These are phyloP conservation scores for Thalassarche chlororhynchos DNA, from an alignment of 2,113 vertebrate species.

Conservation along the genomic window DNA sequence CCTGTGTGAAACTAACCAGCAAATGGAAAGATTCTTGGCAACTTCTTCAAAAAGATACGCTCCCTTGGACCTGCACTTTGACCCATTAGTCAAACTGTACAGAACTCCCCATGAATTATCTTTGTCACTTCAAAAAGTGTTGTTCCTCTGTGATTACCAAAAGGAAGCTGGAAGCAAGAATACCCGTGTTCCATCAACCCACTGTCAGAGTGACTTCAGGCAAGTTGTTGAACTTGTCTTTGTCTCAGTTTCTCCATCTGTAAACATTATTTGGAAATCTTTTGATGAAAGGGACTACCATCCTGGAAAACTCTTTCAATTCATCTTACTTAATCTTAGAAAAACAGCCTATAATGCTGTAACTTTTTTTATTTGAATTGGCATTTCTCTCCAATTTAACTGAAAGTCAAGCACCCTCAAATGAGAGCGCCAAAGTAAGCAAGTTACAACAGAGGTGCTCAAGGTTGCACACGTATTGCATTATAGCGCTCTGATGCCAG, in stretches of 20 bases:
- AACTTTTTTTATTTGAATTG: slow-evolving; percentile 39
- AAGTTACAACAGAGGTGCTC: slow-evolving; percentile 51
- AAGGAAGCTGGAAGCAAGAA: not conserved
- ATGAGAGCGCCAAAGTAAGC: slow-evolving; percentile 45
- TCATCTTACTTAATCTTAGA: not conserved
- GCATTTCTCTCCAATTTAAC: slow-evolving; percentile 23
- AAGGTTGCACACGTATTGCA: slow-evolving; percentile 10
- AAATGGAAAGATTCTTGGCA: not conserved
- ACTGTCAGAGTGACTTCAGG: not conserved
- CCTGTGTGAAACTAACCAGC: not conserved
- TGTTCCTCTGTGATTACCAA: not conserved
- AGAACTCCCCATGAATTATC: not conserved
- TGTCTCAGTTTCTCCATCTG: slow-evolving; percentile 42
- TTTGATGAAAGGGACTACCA: slow-evolving; percentile 1
- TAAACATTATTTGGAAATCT: slow-evolving; percentile 32
- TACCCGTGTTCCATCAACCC: not conserved
- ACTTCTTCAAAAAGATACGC: not conserved
- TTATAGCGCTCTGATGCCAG: not conserved
- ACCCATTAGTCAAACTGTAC: not conserved
- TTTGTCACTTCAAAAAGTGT: not conserved
- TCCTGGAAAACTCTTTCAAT: not conserved
- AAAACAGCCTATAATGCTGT: not conserved
- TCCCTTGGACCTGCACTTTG: not conserved
- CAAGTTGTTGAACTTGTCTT: not conserved
- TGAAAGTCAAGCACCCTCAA: not conserved